These are phyloP conservation scores for Thalassophryne amazonica DNA, from an alignment of 2,797 vertebrate species.

Conservation along the genomic window DNA sequence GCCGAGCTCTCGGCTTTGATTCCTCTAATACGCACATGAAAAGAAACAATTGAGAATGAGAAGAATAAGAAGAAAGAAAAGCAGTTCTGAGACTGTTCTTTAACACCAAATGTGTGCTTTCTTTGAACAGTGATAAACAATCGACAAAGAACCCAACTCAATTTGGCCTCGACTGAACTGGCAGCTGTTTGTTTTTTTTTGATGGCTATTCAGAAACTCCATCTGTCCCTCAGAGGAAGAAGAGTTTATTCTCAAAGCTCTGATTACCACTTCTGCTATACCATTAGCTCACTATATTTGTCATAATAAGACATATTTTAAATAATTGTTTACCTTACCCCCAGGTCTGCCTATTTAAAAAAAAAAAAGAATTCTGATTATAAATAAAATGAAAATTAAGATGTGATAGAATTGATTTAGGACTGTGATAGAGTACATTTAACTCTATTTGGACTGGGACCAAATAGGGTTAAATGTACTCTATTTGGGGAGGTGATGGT, in stretches of 20 bases:
- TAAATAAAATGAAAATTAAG: no score
- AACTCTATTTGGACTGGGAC: no score
- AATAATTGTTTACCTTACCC: neutral
- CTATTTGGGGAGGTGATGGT: no score
- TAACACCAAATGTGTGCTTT: no score
- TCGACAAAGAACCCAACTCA: neutral
- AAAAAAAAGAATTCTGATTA: no score
- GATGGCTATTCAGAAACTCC: conserved; percentile 1
- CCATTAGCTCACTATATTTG: neutral
- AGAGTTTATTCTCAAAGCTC: neutral
- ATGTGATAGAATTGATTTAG: no score
- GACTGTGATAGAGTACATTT: no score
- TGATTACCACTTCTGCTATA: neutral
- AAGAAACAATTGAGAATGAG: conserved; percentile 39
- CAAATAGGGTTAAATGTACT: no score
- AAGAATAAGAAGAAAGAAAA: conserved; percentile 33
- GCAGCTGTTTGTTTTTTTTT: neutral
- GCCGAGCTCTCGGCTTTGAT: conserved; percentile 49
- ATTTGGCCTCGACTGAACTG: neutral
- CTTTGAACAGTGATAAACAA: conserved; percentile 27
- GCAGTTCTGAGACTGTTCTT: conserved; percentile 24
- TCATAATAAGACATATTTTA: neutral
- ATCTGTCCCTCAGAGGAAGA: neutral
- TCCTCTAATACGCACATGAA: conserved; percentile 34
- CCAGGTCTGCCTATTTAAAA: no score